phyloP scores from a whole-genome alignment of 2,113 vertebrate genomes.

The Chaetops frenatus region DNA sequence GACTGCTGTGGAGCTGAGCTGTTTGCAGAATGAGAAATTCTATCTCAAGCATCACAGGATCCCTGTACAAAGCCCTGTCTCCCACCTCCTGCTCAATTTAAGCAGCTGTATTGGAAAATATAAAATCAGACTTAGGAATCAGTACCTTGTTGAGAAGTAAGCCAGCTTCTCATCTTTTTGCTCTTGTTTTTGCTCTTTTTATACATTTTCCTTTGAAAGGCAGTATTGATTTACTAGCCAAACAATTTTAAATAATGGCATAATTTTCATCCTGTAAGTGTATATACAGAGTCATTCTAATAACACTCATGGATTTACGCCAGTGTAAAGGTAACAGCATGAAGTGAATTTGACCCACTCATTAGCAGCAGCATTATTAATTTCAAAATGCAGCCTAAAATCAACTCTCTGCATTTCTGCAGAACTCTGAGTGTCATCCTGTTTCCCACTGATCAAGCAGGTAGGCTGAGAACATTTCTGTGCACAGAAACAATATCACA shows the following conservation, averaged over 20 bases:
- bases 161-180: neutral
- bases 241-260: neutral
- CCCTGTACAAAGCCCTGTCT: neutral
- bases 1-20: neutral
- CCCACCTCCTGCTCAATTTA: neutral
- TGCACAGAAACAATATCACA: neutral
- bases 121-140: neutral
- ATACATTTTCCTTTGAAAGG: neutral
- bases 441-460: neutral
- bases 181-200: neutral
- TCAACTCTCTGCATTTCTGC: neutral
- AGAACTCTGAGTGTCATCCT: neutral
- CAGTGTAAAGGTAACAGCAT: neutral
- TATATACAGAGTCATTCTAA: neutral
- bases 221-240: neutral
- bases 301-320: neutral
- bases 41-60: neutral
- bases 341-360: neutral
- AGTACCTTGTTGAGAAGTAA: neutral
- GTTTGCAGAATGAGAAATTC: neutral
- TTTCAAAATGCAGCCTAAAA: neutral
- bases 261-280: neutral
- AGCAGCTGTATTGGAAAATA: neutral
- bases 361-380: neutral
- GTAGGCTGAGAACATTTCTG: neutral